These are phyloP conservation scores for Hypolimnas misippus DNA, from an alignment of 2,888 invertebrate species.

Conservation along the genomic window DNA sequence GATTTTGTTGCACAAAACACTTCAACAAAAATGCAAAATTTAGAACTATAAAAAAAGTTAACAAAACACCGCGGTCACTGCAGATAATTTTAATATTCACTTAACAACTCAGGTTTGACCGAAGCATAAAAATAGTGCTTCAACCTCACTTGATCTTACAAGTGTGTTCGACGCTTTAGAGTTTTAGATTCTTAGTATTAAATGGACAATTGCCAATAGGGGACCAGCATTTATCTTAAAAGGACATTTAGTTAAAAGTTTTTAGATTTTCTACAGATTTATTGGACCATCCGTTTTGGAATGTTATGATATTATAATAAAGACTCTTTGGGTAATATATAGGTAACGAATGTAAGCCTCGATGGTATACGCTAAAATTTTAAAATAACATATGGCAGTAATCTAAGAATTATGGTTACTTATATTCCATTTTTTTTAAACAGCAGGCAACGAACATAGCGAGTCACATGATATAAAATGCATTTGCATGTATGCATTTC, in stretches of 20 bases:
- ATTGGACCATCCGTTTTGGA: slow-evolving; percentile 4
- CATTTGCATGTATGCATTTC: no score
- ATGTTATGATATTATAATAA: slow-evolving; percentile 6
- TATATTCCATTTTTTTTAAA: no score
- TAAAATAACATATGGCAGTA: no score
- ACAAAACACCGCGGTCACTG: no score
- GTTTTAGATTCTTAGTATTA: slow-evolving; percentile 11
- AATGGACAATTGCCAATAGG: slow-evolving; percentile 41
- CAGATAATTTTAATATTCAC: no score
- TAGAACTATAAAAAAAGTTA: no score
- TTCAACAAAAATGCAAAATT: no score
- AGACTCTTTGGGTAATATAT: not conserved
- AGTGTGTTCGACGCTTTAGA: not conserved
- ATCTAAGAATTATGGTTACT: no score
- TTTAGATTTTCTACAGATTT: slow-evolving; percentile 32
- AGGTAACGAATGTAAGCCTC: not conserved
- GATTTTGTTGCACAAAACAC: no score
- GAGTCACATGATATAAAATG: no score
- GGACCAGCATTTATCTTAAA: slow-evolving; percentile 34
- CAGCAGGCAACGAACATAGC: no score
- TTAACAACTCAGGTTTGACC: not conserved
- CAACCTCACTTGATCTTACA: not conserved
- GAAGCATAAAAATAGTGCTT: not conserved
- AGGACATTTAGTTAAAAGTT: slow-evolving; percentile 41
- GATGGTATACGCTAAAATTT: no score